phyloP scores from a whole-genome alignment of 92 coral and sea anemone genomes.

The Meandrina meandrites region DNA sequence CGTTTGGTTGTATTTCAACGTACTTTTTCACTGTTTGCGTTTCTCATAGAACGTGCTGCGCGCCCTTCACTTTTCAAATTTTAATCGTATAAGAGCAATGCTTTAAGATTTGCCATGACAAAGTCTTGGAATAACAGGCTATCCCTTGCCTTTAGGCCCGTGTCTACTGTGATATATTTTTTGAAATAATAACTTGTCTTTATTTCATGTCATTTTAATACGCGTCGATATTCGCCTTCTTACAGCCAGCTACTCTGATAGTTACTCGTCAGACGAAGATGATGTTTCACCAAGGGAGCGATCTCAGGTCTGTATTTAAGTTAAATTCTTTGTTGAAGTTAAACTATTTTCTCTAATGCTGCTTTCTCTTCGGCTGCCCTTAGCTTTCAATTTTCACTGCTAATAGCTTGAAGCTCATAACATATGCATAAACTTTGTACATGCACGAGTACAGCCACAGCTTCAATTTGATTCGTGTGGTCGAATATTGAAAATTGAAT shows the following conservation, averaged over 20 bases:
- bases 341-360: background rate
- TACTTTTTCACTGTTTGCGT: background rate
- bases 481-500: background rate
- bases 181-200: background rate
- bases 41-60: background rate
- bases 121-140: background rate
- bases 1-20: background rate
- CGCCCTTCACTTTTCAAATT: background rate
- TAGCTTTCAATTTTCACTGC: conserved; percentile 14
- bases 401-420: conserved; percentile 12
- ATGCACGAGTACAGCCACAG: background rate
- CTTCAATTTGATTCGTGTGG: conserved; percentile 4
- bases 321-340: background rate
- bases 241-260: conserved; percentile 97
- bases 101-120: background rate
- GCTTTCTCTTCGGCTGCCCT: conserved; percentile 7
- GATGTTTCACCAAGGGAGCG: conserved; percentile 98
- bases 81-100: background rate
- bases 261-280: conserved; percentile 97
- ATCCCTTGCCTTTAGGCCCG: background rate
- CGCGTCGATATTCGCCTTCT: conserved; percentile 1
- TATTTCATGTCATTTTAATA: background rate
- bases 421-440: conserved; percentile 19
- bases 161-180: background rate
- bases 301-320: conserved; percentile 74